These are phyloP conservation scores for Erebia palarica DNA, from an alignment of 2,888 invertebrate species.

Conservation along the genomic window DNA sequence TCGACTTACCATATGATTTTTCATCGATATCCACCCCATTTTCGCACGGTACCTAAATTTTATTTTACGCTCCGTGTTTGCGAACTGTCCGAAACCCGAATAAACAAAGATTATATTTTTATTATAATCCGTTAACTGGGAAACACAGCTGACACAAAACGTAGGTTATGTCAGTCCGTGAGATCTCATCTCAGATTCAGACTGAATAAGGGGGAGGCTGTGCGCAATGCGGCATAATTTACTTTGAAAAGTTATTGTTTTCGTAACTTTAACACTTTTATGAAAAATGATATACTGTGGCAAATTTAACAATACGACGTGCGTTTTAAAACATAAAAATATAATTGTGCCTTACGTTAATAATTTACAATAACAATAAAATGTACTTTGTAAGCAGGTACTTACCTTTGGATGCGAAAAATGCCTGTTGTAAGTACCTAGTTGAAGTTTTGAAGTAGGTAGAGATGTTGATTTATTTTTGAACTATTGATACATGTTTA, in stretches of 20 bases:
- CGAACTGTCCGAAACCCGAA: constrained; percentile 24
- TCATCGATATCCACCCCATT: constrained; percentile 81
- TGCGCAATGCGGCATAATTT: constrained; percentile 78
- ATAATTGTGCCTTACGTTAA: neutral
- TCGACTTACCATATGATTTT: constrained; percentile 77
- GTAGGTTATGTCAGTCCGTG: constrained; percentile 71
- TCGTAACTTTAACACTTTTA: constrained; percentile 5
- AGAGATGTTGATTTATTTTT: neutral
- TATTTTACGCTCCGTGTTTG: constrained; percentile 63
- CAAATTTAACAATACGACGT: neutral
- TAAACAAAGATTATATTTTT: constrained; percentile 9
- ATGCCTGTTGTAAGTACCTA: neutral
- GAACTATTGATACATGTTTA: neutral
- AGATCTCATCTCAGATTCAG: constrained; percentile 72
- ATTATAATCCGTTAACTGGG: constrained; percentile 13
- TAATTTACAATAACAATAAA: neutral
- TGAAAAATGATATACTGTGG: neutral
- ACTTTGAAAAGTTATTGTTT: constrained; percentile 45
- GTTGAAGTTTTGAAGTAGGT: neutral
- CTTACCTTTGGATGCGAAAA: neutral
- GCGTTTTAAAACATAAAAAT: neutral
- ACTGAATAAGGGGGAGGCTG: constrained; percentile 75
- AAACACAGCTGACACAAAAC: constrained; percentile 38
- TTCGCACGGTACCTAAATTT: constrained; percentile 66
- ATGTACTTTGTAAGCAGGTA: neutral